Evolutionary conservation across 2,113 vertebrate genomes (phyloP).

Genomic region (Atrichornis clamosus): DNA sequence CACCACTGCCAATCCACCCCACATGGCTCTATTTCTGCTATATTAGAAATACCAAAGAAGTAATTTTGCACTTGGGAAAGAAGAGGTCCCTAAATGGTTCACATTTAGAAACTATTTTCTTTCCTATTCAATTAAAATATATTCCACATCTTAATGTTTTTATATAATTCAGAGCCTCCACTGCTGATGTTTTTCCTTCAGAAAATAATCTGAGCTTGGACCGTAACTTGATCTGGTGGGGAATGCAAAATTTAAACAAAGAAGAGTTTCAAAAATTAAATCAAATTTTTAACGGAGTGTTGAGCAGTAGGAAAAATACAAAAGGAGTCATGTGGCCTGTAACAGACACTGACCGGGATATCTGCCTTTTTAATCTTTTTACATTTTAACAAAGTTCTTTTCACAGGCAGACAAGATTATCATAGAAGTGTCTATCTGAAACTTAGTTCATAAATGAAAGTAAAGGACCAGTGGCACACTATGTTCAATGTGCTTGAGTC

Average conservation of each 20-base stretch:
- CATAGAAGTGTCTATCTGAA: background rate
- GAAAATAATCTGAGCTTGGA: background rate
- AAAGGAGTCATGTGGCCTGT: background rate
- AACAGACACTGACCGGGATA: background rate
- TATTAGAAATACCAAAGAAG: background rate
- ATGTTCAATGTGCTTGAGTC: background rate
- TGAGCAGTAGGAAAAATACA: background rate
- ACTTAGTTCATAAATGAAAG: background rate
- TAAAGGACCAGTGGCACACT: background rate
- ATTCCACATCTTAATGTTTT: background rate
- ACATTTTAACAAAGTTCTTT: background rate
- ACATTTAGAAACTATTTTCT: background rate
- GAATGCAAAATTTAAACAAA: background rate
- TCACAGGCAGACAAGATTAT: background rate
- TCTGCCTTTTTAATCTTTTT: background rate
- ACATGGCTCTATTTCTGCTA: background rate
- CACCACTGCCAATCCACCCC: background rate
- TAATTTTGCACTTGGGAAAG: background rate
- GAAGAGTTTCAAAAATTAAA: background rate
- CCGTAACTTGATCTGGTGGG: background rate
- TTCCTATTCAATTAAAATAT: background rate
- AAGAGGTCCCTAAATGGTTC: background rate
- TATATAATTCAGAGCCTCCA: background rate
- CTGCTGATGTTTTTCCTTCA: background rate
- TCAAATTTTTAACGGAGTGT: background rate